Evolutionary conservation across 2,888 invertebrate species (phyloP).

Genomic region (Bombylius major): DNA sequence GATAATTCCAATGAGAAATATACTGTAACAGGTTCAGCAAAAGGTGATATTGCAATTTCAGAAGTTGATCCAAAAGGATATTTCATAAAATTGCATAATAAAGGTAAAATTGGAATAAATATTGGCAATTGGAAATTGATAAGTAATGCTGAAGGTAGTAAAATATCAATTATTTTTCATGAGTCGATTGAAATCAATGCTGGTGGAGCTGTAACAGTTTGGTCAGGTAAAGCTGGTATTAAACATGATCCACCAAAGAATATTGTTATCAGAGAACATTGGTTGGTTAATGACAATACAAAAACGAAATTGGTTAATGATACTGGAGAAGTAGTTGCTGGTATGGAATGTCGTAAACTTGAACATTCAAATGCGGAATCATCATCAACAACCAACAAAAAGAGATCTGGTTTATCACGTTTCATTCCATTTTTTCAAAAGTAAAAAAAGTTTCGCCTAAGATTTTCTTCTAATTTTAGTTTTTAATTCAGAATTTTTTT

Average conservation of each 20-base stretch:
- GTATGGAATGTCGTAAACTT: slow-evolving; percentile 50
- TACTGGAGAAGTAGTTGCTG: slow-evolving; percentile 67
- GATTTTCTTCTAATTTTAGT: too few species aligned
- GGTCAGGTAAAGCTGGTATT: slow-evolving; percentile 76
- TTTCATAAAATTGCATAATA: slow-evolving; percentile 77
- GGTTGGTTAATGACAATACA: slow-evolving; percentile 78
- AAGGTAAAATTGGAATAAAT: slow-evolving; percentile 60
- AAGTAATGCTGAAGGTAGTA: slow-evolving; percentile 65
- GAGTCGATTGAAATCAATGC: slow-evolving; percentile 71
- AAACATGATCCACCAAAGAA: slow-evolving; percentile 79
- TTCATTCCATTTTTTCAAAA: slow-evolving; percentile 22
- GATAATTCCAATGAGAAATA: slow-evolving; percentile 59
- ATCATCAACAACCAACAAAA: not conserved
- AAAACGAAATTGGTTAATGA: slow-evolving; percentile 65
- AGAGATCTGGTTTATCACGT: slow-evolving; percentile 19
- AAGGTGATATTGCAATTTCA: slow-evolving; percentile 70
- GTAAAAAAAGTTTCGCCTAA: not conserved
- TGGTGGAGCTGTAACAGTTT: slow-evolving; percentile 65
- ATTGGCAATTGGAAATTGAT: slow-evolving; percentile 59
- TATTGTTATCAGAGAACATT: slow-evolving; percentile 86
- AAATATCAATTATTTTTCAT: slow-evolving; percentile 86
- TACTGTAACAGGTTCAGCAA: slow-evolving; percentile 58
- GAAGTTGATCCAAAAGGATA: slow-evolving; percentile 81
- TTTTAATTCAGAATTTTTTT: too few species aligned
- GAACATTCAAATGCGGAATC: slow-evolving; percentile 39